Percentiles rank a stretch among this genome's conserved stretches.
These are phyloP conservation scores for Pachyramphus minor DNA, from an alignment of 2,113 vertebrate genomes.

Conservation along the genomic window DNA sequence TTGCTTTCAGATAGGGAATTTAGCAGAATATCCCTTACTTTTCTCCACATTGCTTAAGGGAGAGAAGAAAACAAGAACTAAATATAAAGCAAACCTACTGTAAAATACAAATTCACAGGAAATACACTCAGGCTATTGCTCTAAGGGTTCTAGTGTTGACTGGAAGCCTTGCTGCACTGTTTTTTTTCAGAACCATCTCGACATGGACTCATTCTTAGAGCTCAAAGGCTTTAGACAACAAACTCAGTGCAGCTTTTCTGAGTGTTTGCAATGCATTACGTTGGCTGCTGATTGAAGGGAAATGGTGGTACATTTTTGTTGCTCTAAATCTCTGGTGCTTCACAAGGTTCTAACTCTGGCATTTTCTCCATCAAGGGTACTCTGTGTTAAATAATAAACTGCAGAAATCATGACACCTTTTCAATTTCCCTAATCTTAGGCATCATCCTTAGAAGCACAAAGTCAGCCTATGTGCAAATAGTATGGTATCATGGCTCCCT, in stretches of 20 bases:
- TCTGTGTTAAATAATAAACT: neutral
- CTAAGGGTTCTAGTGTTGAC: neutral
- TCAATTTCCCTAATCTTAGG: neutral
- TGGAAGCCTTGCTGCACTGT: neutral
- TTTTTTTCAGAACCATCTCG: neutral
- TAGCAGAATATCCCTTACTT: neutral
- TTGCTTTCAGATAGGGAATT: neutral
- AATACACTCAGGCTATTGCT: neutral
- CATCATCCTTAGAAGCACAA: neutral
- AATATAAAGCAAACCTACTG: neutral
- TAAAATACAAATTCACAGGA: fast-evolving
- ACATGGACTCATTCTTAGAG: neutral
- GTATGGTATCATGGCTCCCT: neutral
- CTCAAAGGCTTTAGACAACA: neutral
- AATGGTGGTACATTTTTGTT: neutral
- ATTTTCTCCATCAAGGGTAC: neutral
- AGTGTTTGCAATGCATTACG: neutral
- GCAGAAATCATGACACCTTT: neutral
- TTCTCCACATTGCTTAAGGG: neutral
- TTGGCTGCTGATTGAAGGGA: neutral
- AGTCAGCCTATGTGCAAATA: neutral
- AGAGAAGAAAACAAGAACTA: neutral
- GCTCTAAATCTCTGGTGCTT: neutral
- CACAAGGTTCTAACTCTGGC: neutral
- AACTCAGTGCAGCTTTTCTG: neutral